phyloP scores from a whole-genome alignment of 2,888 invertebrate genomes.

The Eupithecia exiguata region DNA sequence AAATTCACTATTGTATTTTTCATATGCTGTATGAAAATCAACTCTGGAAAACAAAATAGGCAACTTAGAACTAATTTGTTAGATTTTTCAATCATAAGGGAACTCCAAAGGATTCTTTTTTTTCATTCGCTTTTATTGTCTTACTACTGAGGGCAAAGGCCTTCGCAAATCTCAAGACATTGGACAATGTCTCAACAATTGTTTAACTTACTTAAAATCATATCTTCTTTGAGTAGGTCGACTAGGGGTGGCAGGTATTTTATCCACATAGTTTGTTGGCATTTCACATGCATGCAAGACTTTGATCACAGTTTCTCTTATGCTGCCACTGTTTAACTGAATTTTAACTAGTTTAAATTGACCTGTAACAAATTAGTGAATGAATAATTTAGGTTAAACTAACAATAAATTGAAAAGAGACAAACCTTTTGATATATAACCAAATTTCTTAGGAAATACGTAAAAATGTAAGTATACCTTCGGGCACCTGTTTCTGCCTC shows the following conservation, averaged over 20 bases:
- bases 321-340: conserved; percentile 86
- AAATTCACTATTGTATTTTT: conserved; percentile 68
- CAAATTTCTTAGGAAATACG: not conserved
- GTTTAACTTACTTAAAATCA: conserved; percentile 58
- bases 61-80: not conserved
- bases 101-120: too few species aligned
- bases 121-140: too few species aligned
- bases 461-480: conserved; percentile 55
- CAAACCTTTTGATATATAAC: too few species aligned
- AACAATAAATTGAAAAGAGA: not conserved
- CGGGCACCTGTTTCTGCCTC: conserved; percentile 85
- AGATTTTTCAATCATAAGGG: too few species aligned
- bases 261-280: conserved; percentile 93
- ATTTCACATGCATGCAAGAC: conserved; percentile 92
- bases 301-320: conserved; percentile 89
- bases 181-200: too few species aligned
- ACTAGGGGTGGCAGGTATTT: conserved; percentile 71
- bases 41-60: conserved; percentile 44
- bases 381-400: not conserved
- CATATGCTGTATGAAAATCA: conserved; percentile 65
- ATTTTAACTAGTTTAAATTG: conserved; percentile 90
- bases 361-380: conserved; percentile 72
- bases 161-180: too few species aligned
- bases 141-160: too few species aligned
- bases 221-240: conserved; percentile 59